Conservation (phyloP, 2,888 invertebrate genomes). For the Capitulum mitella region DNA sequence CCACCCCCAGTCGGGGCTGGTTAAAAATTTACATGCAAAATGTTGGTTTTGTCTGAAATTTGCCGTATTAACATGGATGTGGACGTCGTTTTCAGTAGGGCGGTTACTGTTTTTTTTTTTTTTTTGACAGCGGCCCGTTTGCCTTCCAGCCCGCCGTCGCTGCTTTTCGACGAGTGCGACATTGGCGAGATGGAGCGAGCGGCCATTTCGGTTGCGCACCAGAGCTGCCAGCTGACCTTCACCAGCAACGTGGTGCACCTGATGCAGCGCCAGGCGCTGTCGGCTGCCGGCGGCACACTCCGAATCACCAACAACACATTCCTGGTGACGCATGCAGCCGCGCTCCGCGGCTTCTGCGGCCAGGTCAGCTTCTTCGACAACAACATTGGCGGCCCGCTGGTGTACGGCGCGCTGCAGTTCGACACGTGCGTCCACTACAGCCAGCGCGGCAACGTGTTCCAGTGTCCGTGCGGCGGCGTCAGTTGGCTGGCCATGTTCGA, state of each 20-base stretch:
- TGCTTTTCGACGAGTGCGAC: not conserved
- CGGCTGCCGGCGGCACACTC: not conserved
- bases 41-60: no score
- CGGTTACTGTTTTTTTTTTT: no score
- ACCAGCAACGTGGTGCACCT: not conserved
- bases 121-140: no score
- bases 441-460: not conserved
- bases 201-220: not conserved
- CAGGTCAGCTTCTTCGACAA: not conserved
- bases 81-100: no score
- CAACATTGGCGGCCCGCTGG: not conserved
- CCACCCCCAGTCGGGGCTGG: no score
- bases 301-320: constrained; percentile 3
- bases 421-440: not conserved
- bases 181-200: constrained; percentile 4
- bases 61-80: no score
- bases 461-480: constrained; percentile 2
- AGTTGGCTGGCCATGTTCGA: constrained; percentile 9
- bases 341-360: constrained; percentile 4
- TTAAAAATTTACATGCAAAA: no score
- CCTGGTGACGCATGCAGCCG: not conserved
- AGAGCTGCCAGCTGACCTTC: not conserved
- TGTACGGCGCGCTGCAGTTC: constrained; percentile 8
- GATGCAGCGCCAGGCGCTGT: constrained; percentile 4
- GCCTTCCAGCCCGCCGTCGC: not conserved